Conservation (phyloP, 2,797 vertebrate species). For the Micromesistius poutassou region DNA sequence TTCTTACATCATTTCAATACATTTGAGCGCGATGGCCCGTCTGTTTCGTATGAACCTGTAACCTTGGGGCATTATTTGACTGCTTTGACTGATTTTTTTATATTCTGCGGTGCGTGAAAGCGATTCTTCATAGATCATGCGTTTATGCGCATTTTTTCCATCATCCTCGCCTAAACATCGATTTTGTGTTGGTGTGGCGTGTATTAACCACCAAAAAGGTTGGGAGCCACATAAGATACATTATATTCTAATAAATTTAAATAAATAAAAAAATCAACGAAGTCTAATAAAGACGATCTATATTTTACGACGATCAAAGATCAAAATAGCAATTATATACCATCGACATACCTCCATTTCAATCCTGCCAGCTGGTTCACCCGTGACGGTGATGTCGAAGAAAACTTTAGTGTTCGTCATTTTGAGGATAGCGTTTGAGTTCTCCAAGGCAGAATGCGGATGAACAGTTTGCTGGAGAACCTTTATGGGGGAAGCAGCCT, state of each 20-base stretch:
- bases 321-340: background rate
- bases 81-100: no score
- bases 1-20: background rate
- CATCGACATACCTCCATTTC: constrained; percentile 71
- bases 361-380: constrained; percentile 61
- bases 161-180: no score
- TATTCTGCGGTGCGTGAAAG: no score
- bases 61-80: no score
- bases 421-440: background rate
- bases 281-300: background rate
- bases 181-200: no score
- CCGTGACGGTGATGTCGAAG: constrained; percentile 69
- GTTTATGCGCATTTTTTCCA: no score
- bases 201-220: no score
- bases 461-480: background rate
- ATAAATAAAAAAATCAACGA: background rate
- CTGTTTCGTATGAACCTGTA: no score
- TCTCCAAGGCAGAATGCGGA: background rate
- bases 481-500: background rate
- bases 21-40: background rate
- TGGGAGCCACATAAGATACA: background rate
- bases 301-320: background rate
- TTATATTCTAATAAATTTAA: background rate
- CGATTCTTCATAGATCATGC: no score
- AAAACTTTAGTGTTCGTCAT: constrained; percentile 67